Base-by-base conservation (phyloP, 1,140 invertebrate species). In the Oreohelix idahoensis region DNA sequence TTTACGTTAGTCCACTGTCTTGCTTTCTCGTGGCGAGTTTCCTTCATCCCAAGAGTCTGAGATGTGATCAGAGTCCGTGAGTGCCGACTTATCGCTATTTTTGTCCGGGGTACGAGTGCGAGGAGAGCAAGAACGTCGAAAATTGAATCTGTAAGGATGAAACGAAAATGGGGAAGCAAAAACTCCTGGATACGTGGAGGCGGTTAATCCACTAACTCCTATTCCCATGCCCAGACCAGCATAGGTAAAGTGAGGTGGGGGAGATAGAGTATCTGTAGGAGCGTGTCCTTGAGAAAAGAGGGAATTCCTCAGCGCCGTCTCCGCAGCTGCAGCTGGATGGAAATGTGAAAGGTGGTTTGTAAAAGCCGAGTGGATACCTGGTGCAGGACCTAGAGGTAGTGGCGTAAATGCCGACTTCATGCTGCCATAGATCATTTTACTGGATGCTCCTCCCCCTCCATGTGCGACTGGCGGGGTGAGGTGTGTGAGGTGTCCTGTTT, bases 391-490 rank as follows among this genome's bases (percentile, higher is more conserved):
- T 1, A 85, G 39, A 20, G 87, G 85, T 20, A 92, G 86, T 1
- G 91, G 91, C 32, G 90, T 91, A 85, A 92, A 92, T 10, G 91
- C 91, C 1, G 91, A 92, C 83, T 91, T 90, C 63, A 90, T 53
- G 15, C 87, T 87, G 8, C 86, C 87, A 58, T 86, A 79, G 51
- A 86, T 53, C 42, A 88, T 66, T 77, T 86, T 86, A 49, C 38
- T 35, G 11, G 81, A 77, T 17, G 77, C 36, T 20, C 39, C 69
- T 53, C 29, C 75, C 32, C 71, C 51, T 29, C 51, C 70, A 32
- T 77, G 84, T 29, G 73, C 51, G 17, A 63, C 74, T 42, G 80
- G 42, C 35, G 84, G 51, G 29, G 69, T 51, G 63, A 63, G 78
- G 32, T 63, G 84, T n/a, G 38, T 49, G n/a, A 73, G 75, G 13